Evolutionary conservation across 2,888 invertebrate genomes (phyloP), one percentile per base, ranked within the genome.

Genomic region (Dryocosmus kuriphilus): DNA sequence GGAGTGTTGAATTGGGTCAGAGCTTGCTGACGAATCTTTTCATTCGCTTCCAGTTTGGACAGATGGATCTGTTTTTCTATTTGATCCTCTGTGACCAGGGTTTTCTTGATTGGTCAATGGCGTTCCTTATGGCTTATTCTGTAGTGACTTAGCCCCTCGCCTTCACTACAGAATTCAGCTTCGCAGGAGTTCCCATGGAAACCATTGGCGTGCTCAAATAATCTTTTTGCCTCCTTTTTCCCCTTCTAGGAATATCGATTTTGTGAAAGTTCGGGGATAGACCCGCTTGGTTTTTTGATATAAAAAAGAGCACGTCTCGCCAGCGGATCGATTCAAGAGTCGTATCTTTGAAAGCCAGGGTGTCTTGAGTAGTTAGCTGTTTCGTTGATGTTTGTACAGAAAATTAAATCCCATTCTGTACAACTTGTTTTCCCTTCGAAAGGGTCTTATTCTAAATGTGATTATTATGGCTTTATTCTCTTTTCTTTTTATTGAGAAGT

Each of bases 101-200:
- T 27, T 27, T 60, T 60, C 27, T 14, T 60, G 27, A 60, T 24
- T 60, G 60, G 27, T 27, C 27, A 24, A 16, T 27, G 11, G 5
- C 60, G 16, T 16, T 60, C 16, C 27, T 27, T 9, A 38, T 0
- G 9, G 11, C 16, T 51, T 51, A 60, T 5, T 27, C 7, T 22
- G 16, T 1, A 60, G 60, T 24, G 60, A 27, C 24, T 60, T 27
- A 67, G 65, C 74, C 46, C 19, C 14, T 32, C 78, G 61, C 61
- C 77, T 55, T 73, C 65, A n/a, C 32, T 65, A 61, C 77, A 27
- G 6, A 2, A 46, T 24, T 73, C 46, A 46, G 62, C 71, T 81
- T 77, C 71, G 75, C 80, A 80, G 76, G 85, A 82, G 88, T 88
- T 86, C 84, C 86, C 86, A 88, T 88, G 86, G 88, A 83, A 86